A percentile compares a stretch with the other conserved stretches of the same genome.
Conservation (phyloP, 2,888 invertebrate genomes). For the Herminia tarsipennalis region DNA sequence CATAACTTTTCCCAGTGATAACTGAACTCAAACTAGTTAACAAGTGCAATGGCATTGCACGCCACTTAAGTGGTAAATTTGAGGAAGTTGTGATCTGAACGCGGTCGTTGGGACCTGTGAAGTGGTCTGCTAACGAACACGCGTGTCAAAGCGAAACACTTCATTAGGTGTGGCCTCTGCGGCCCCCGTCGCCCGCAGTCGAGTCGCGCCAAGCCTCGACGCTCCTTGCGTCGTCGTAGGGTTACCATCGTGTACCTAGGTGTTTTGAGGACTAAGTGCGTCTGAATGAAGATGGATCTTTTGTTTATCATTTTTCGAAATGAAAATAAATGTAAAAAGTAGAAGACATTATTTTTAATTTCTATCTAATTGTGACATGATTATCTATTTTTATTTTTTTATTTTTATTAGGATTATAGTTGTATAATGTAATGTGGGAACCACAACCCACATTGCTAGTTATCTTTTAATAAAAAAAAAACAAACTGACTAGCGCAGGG, state of each 20-base stretch:
- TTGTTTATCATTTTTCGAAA: too few species aligned
- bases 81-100: constrained; percentile 82
- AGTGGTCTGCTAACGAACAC: constrained; percentile 85
- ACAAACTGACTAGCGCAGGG: too few species aligned
- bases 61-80: constrained; percentile 82
- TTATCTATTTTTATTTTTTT: too few species aligned
- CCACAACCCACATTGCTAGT: too few species aligned
- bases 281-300: neutral
- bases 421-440: too few species aligned
- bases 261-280: neutral
- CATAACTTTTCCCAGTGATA: constrained; percentile 3
- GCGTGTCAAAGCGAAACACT: constrained; percentile 85
- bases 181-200: constrained; percentile 39
- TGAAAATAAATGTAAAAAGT: too few species aligned
- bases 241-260: constrained; percentile 23
- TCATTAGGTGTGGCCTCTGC: constrained; percentile 79
- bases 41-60: constrained; percentile 72
- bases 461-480: too few species aligned
- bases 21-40: constrained; percentile 68
- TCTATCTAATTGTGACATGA: too few species aligned
- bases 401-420: too few species aligned
- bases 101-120: constrained; percentile 67
- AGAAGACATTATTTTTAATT: too few species aligned
- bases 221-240: constrained; percentile 44
- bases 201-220: constrained; percentile 38